Percentiles rank a stretch among this genome's conserved stretches.
Evolutionary conservation across 2,888 invertebrate species (phyloP).

Genomic region (Eubasilissa splendida): DNA sequence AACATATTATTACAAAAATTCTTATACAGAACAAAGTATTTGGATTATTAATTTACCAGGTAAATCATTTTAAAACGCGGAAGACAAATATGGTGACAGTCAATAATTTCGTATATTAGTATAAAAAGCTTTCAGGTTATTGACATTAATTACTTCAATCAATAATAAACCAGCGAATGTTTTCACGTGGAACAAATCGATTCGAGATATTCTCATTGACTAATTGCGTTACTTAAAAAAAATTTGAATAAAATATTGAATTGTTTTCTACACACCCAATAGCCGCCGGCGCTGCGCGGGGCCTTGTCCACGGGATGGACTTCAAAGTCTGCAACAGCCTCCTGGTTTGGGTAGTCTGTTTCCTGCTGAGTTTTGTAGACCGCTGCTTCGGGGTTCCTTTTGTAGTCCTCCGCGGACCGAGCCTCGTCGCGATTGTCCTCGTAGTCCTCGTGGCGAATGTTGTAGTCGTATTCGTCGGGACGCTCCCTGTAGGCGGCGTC

Average conservation of each 20-base stretch:
- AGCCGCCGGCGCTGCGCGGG: slow-evolving; percentile 37
- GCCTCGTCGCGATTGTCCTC: slow-evolving; percentile 6
- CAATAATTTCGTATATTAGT: too few species aligned
- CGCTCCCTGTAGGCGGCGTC: slow-evolving; percentile 1
- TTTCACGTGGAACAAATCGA: slow-evolving; percentile 12
- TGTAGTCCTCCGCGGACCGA: slow-evolving; percentile 5
- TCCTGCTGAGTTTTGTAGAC: slow-evolving; percentile 26
- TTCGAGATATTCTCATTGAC: slow-evolving; percentile 25
- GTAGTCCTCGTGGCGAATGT: slow-evolving; percentile 8
- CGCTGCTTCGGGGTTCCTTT: background rate
- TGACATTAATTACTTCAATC: background rate
- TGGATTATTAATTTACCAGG: too few species aligned
- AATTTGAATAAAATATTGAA: slow-evolving; percentile 15
- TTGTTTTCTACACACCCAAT: slow-evolving; percentile 41
- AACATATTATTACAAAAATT: too few species aligned
- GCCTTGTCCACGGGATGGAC: slow-evolving; percentile 7
- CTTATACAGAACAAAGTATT: too few species aligned
- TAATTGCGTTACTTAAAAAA: slow-evolving; percentile 24
- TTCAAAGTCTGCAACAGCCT: slow-evolving; percentile 17
- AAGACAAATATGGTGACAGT: too few species aligned
- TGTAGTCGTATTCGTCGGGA: slow-evolving; percentile 14
- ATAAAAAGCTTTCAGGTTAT: too few species aligned
- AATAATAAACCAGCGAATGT: slow-evolving; percentile 17
- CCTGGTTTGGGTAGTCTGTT: background rate
- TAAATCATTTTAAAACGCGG: too few species aligned